Conservation (phyloP, 2,888 invertebrate genomes). For the Sphinx pinastri region DNA sequence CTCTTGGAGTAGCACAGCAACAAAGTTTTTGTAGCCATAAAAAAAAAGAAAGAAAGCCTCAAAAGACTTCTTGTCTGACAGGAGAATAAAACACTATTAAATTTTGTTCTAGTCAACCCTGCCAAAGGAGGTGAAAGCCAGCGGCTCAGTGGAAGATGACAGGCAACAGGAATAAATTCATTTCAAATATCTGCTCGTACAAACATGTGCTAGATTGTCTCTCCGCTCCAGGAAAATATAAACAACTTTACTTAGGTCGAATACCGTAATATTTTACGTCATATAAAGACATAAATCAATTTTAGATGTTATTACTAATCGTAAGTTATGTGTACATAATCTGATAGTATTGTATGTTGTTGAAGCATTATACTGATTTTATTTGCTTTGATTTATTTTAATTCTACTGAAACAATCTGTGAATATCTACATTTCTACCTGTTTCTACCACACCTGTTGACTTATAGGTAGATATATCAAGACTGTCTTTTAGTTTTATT, state of each 20-base stretch:
- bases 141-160: constrained; percentile 71
- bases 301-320: constrained; percentile 67
- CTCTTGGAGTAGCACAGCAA: no score
- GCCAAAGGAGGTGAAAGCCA: constrained; percentile 77
- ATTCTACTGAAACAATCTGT: constrained; percentile 40
- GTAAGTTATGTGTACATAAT: constrained; percentile 78
- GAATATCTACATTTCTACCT: constrained; percentile 40
- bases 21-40: no score
- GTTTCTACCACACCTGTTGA: constrained; percentile 20
- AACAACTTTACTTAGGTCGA: constrained; percentile 44
- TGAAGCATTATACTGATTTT: constrained; percentile 47
- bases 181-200: constrained; percentile 49
- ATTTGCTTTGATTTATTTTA: constrained; percentile 32
- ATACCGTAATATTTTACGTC: constrained; percentile 48
- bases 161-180: constrained; percentile 71
- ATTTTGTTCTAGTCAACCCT: constrained; percentile 67
- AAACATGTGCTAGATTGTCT: constrained; percentile 50
- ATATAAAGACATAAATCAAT: constrained; percentile 62
- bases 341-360: constrained; percentile 65
- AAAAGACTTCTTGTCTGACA: neutral
- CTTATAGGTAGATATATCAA: constrained; percentile 44
- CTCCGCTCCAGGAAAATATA: constrained; percentile 62
- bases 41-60: no score
- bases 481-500: constrained; percentile 54
- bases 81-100: neutral